These are phyloP conservation scores for Catalaphyllia jardinei DNA, from an alignment of 64 coral and sea anemone species.

Conservation along the genomic window DNA sequence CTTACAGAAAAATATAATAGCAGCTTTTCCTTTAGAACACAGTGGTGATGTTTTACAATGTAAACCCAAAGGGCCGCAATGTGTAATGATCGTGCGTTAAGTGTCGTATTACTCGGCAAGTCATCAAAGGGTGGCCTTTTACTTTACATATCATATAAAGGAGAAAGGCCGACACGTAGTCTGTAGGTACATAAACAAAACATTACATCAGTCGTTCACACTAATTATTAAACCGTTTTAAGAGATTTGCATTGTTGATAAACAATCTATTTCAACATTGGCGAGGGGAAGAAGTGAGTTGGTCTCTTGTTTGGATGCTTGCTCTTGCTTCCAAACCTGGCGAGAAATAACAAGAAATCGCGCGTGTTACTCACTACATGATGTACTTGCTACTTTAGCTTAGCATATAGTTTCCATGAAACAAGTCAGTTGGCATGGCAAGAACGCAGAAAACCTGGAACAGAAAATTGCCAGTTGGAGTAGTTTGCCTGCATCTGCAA, in stretches of 20 bases:
- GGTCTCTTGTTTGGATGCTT: conserved; percentile 93
- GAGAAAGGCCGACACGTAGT: not conserved
- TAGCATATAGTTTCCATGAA: not conserved
- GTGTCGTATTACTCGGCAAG: not conserved
- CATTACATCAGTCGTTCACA: not conserved
- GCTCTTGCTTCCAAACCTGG: conserved; percentile 97
- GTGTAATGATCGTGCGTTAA: not conserved
- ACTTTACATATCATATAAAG: not conserved
- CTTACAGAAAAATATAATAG: no score
- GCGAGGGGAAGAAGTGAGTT: conserved; percentile 94
- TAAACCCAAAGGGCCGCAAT: not conserved
- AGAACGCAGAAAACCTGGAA: not conserved
- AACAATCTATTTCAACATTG: conserved; percentile 86
- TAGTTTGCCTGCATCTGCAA: no score
- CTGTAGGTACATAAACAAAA: no score
- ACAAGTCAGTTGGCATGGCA: not conserved
- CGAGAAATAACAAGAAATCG: not conserved
- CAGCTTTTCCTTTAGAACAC: not conserved
- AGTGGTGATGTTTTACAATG: not conserved
- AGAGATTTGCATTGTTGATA: not conserved
- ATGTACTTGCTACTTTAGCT: not conserved
- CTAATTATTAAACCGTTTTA: not conserved
- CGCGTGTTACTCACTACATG: conserved; percentile 12
- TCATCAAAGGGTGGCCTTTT: not conserved
- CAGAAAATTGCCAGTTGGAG: not conserved